These are phyloP conservation scores for Sinosuthora webbiana DNA, from an alignment of 2,113 vertebrate genomes.

Conservation along the genomic window DNA sequence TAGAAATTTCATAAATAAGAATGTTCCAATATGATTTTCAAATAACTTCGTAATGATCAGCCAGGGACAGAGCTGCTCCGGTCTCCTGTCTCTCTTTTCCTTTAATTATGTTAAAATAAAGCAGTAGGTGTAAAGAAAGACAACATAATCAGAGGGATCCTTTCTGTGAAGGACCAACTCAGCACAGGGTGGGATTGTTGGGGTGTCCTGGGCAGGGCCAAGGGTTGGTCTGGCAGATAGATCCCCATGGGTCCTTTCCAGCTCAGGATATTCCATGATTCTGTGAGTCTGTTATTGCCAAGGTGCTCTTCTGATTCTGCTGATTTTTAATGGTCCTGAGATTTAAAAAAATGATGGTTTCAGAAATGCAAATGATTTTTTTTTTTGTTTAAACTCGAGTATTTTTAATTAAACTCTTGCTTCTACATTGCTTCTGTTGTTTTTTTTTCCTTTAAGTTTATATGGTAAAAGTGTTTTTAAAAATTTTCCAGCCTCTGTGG, in stretches of 20 bases:
- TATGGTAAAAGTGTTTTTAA: not conserved
- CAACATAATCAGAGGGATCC: not conserved
- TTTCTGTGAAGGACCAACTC: not conserved
- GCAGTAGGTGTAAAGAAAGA: not conserved
- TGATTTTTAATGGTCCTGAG: not conserved
- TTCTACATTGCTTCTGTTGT: not conserved
- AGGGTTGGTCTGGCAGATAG: not conserved
- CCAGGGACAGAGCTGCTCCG: not conserved
- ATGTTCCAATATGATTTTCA: not conserved
- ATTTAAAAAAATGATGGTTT: not conserved
- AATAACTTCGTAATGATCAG: not conserved
- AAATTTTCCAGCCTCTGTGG: not conserved
- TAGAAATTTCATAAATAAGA: slow-evolving; percentile 6
- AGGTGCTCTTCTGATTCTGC: not conserved
- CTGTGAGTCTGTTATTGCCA: not conserved
- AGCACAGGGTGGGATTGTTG: not conserved
- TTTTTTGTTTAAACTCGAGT: not conserved
- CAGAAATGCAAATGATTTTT: not conserved
- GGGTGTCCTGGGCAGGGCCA: not conserved
- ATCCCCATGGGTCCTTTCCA: not conserved
- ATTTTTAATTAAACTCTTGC: not conserved
- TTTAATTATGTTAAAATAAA: not conserved
- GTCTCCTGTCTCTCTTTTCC: not conserved
- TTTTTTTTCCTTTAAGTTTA: not conserved
- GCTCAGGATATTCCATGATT: not conserved